phyloP scores from a whole-genome alignment of 37 sponge, comb jelly and placozoan genomes.

The Oscarella lobularis region DNA sequence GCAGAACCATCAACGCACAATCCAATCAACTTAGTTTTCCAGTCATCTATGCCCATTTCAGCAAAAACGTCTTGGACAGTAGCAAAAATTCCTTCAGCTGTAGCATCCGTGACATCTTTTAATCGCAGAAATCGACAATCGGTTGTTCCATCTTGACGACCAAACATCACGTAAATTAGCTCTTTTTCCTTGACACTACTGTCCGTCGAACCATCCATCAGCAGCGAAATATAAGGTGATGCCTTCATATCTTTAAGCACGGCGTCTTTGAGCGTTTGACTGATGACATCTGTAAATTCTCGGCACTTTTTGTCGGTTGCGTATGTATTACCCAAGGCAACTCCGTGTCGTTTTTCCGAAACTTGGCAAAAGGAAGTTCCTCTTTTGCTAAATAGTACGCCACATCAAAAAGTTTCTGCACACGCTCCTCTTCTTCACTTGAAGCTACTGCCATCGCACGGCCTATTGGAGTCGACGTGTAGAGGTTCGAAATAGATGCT shows the following conservation, averaged over 20 bases:
- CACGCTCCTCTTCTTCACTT: background rate
- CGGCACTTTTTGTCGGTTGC: background rate
- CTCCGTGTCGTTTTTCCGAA: background rate
- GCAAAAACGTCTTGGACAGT: slow-evolving; percentile 3
- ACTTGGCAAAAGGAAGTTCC: slow-evolving; percentile 2
- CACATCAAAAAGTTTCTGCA: slow-evolving; percentile 7
- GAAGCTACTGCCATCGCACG: background rate
- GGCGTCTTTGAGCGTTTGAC: slow-evolving; percentile 15
- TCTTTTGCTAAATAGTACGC: slow-evolving; percentile 14
- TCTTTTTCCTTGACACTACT: slow-evolving; percentile 13
- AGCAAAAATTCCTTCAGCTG: slow-evolving; percentile 9
- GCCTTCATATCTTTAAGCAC: slow-evolving; percentile 9
- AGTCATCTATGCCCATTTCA: slow-evolving; percentile 8
- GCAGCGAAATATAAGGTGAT: slow-evolving; percentile 14
- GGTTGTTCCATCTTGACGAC: slow-evolving; percentile 4
- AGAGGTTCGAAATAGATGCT: background rate
- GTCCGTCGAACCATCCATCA: slow-evolving; percentile 27
- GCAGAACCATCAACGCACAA: slow-evolving; percentile 31
- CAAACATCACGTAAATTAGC: slow-evolving; percentile 19
- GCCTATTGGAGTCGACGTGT: background rate
- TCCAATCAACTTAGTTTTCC: slow-evolving; percentile 14
- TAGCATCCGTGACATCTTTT: slow-evolving; percentile 20
- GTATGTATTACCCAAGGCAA: background rate
- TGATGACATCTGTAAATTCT: slow-evolving; percentile 17
- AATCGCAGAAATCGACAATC: slow-evolving; percentile 15